phyloP scores from a whole-genome alignment of 2,888 invertebrate species.

The Pammene aurita region DNA sequence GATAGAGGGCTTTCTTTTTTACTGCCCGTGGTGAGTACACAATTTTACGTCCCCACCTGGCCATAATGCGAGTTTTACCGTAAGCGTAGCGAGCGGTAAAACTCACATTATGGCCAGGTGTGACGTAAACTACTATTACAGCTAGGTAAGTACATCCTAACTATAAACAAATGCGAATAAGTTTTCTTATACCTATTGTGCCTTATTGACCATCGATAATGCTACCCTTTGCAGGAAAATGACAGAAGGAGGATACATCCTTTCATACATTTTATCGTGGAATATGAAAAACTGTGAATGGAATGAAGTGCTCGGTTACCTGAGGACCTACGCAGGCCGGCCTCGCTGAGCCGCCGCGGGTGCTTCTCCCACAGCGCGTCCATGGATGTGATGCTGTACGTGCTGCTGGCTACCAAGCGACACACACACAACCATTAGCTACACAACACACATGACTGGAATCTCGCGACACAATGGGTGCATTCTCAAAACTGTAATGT shows the following conservation, averaged over 20 bases:
- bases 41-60: too few relatives aligned
- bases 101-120: too few relatives aligned
- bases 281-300: slow-evolving; percentile 29
- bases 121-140: background rate
- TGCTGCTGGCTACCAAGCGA: slow-evolving; percentile 82
- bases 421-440: slow-evolving; percentile 79
- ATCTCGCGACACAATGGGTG: slow-evolving; percentile 38
- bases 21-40: too few relatives aligned
- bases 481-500: slow-evolving; percentile 38
- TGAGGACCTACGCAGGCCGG: slow-evolving; percentile 89
- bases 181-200: too few relatives aligned
- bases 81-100: too few relatives aligned
- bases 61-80: too few relatives aligned
- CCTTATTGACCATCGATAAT: background rate
- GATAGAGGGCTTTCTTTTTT: too few relatives aligned
- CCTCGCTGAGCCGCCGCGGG: slow-evolving; percentile 88
- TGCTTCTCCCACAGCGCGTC: slow-evolving; percentile 89
- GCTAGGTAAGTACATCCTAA: too few relatives aligned
- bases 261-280: slow-evolving; percentile 45
- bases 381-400: slow-evolving; percentile 85
- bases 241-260: background rate
- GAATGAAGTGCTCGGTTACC: slow-evolving; percentile 78
- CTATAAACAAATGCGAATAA: too few relatives aligned
- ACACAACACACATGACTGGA: slow-evolving; percentile 59
- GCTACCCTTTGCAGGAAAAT: background rate